These are phyloP conservation scores for Pyrocephalus nanus DNA, from an alignment of 2,797 vertebrate species.

Conservation along the genomic window DNA sequence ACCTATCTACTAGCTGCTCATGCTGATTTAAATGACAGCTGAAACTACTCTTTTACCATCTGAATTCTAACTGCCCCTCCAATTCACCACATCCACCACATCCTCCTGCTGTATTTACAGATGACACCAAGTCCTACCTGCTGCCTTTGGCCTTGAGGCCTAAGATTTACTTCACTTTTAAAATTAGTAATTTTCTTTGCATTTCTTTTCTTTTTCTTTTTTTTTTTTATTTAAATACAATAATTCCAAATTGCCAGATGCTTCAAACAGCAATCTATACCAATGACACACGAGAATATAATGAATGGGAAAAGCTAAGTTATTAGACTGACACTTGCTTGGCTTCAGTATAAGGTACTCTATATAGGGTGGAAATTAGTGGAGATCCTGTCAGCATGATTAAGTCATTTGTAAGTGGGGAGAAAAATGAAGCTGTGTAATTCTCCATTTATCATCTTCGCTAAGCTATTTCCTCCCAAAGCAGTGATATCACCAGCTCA, in stretches of 20 bases:
- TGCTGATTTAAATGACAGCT: not conserved
- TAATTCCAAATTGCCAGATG: not conserved
- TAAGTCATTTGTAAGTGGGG: not conserved
- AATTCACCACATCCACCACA: not conserved
- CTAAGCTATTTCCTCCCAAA: not conserved
- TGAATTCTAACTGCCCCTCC: not conserved
- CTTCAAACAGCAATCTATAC: not conserved
- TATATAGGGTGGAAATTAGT: not conserved
- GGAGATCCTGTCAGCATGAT: not conserved
- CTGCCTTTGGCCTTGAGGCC: not conserved
- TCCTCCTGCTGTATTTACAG: not conserved
- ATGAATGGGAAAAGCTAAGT: not conserved
- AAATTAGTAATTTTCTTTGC: not conserved
- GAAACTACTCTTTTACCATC: not conserved
- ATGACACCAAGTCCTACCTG: not conserved
- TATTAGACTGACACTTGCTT: not conserved
- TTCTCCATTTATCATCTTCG: constrained; percentile 12
- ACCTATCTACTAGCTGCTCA: not conserved
- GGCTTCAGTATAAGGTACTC: not conserved
- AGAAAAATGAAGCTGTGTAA: constrained; percentile 1
- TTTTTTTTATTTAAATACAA: not conserved
- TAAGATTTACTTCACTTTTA: not conserved
- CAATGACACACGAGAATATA: not conserved
- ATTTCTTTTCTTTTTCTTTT: too few species aligned
- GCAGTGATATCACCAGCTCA: not conserved